Percentiles rank a stretch among this genome's conserved stretches.
Conservation (phyloP, 2,888 invertebrate genomes). For the Eilema caniola region DNA sequence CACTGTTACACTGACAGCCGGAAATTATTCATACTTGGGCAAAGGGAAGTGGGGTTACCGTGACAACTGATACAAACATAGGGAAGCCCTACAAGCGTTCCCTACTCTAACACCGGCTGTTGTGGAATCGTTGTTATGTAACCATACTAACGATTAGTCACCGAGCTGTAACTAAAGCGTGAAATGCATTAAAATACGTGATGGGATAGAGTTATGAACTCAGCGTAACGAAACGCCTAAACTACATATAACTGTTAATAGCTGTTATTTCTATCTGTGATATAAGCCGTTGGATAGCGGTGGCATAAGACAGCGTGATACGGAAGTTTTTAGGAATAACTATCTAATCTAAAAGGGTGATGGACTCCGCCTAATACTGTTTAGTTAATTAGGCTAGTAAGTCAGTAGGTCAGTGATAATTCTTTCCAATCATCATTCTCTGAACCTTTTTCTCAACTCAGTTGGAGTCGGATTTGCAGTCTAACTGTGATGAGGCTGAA, state of each 20-base stretch:
- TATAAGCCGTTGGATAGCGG: background rate
- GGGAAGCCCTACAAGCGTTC: conserved; percentile 70
- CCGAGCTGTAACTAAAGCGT: conserved; percentile 30
- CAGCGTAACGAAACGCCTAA: conserved; percentile 11
- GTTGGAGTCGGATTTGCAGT: no score
- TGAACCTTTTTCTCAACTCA: no score
- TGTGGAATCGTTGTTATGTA: conserved; percentile 49
- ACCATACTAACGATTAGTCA: conserved; percentile 57
- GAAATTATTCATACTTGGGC: conserved; percentile 73
- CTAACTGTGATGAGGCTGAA: no score
- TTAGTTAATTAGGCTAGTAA: background rate
- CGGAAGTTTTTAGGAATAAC: background rate
- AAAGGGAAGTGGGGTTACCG: conserved; percentile 69
- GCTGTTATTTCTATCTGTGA: conserved; percentile 2
- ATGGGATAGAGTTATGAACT: conserved; percentile 20
- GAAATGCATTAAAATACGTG: conserved; percentile 31
- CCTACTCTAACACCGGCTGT: conserved; percentile 28
- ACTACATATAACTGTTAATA: conserved; percentile 10
- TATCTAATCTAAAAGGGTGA: background rate
- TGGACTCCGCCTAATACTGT: background rate
- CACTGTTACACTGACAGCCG: conserved; percentile 66
- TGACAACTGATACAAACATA: conserved; percentile 77
- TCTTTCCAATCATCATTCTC: background rate
- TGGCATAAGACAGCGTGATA: background rate
- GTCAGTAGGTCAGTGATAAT: background rate